Evolutionary conservation across 1,140 invertebrate species (phyloP).

Genomic region (Drosophila bocki): DNA sequence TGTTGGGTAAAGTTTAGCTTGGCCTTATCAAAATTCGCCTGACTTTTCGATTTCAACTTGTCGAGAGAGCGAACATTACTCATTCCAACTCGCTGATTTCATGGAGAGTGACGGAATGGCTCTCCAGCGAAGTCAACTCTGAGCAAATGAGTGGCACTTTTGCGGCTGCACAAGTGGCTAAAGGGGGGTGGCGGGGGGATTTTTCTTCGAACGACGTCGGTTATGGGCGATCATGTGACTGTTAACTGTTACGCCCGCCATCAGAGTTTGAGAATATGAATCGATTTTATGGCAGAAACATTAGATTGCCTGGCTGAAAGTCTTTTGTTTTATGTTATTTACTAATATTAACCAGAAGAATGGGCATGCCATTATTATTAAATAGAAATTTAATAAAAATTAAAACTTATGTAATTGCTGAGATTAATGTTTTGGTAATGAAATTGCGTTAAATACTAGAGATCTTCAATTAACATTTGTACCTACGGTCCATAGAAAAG

Average conservation of each 20-base stretch:
- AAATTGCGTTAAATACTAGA: no score
- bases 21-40: conserved; percentile 66
- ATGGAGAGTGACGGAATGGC: background rate
- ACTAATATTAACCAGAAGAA: background rate
- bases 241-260: conserved; percentile 50
- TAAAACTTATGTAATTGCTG: no score
- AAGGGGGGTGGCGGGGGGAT: conserved; percentile 7
- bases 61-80: conserved; percentile 25
- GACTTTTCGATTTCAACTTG: conserved; percentile 16
- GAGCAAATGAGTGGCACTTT: conserved; percentile 25
- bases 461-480: no score
- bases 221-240: conserved; percentile 69
- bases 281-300: background rate
- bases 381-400: background rate
- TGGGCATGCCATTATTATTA: background rate
- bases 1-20: conserved; percentile 31
- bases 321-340: background rate
- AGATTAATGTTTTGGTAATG: no score
- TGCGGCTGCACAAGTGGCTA: conserved; percentile 21
- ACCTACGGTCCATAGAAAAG: background rate
- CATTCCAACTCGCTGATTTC: conserved; percentile 9
- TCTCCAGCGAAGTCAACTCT: conserved; percentile 16
- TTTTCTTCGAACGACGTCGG: conserved; percentile 28
- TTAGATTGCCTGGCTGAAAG: background rate
- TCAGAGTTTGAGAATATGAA: conserved; percentile 5